These are phyloP conservation scores for Melanogrammus aeglefinus DNA, from an alignment of 2,797 vertebrate genomes.

Conservation along the genomic window DNA sequence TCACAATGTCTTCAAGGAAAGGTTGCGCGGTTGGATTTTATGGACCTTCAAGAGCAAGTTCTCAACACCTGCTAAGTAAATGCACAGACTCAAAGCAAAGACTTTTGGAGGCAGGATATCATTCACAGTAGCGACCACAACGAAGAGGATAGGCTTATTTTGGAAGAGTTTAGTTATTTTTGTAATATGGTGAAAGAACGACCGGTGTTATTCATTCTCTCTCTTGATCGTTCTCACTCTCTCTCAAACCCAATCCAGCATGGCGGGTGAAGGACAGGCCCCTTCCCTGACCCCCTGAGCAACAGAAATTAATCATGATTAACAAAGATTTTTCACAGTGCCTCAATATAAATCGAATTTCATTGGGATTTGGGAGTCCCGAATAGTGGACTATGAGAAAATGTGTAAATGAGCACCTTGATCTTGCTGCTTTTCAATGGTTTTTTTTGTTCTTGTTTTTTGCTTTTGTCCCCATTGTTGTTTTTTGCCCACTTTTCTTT, in stretches of 20 bases:
- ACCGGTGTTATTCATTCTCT: slow-evolving; percentile 46
- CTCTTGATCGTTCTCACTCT: slow-evolving; percentile 51
- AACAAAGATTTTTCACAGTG: slow-evolving; percentile 62
- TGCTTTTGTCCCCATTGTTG: not conserved
- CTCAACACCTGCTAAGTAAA: slow-evolving; percentile 14
- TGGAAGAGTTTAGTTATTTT: slow-evolving; percentile 59
- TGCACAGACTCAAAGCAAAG: slow-evolving; percentile 53
- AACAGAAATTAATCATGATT: slow-evolving; percentile 23
- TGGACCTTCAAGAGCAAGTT: not conserved
- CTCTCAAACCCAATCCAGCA: slow-evolving; percentile 44
- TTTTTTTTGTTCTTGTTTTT: slow-evolving; percentile 25
- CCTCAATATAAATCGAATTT: slow-evolving; percentile 62
- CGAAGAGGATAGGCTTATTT: slow-evolving; percentile 64
- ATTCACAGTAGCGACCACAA: slow-evolving; percentile 39
- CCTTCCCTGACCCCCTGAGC: slow-evolving; percentile 24
- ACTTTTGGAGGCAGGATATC: slow-evolving; percentile 51
- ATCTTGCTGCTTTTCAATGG: slow-evolving; percentile 60
- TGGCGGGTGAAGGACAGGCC: slow-evolving; percentile 25
- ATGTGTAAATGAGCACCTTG: slow-evolving; percentile 42
- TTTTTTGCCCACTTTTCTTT: not conserved
- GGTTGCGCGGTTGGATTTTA: not conserved
- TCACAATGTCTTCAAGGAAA: slow-evolving; percentile 18
- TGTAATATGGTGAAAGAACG: slow-evolving; percentile 60
- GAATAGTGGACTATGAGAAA: slow-evolving; percentile 40
- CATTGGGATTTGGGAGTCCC: slow-evolving; percentile 41